Base-by-base conservation (phyloP, 2,113 vertebrate species). In the Lophura nycthemera region DNA sequence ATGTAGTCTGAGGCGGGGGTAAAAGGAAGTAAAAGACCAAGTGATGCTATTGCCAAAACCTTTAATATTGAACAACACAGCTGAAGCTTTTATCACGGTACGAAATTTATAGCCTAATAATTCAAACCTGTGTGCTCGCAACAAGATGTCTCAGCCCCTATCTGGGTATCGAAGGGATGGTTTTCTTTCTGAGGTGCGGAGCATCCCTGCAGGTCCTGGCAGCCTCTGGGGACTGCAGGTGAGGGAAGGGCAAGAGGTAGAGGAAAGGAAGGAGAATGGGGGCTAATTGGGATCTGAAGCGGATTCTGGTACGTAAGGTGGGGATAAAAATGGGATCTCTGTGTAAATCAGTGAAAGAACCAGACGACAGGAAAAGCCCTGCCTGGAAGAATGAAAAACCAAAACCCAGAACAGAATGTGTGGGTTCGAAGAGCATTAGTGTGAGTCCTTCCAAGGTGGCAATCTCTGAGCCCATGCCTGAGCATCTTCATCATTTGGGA, bases 11-110 rank as follows among this genome's bases (percentile, higher is more conserved):
- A 86, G 56, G 72, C 4, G 16, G 67, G 56, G 93, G 83, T 61
- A 69, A 90, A 72, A 96, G 90, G 90, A 95, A 95, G 70, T 95
- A 17, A 95, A 87, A 94, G 71, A 36, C 4, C 56, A 45, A 93
- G 76, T 25, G 65, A 54, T 69, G 48, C 47, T 84, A 48, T 92
- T 95, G 93, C 88, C 83, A 95, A 91, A 91, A 90, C 8, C 65
- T 95, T 94, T 72, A 92, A 89, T 94, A 95, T 95, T 91, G 94
- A 92, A 95, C 95, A 93, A 94, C 77, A 54, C 86, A 88, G 73
- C 90, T 90, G 90, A 95, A 94, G 80, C 76, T 93, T 94, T 96
- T 96, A 95, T 96, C 96, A 90, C 57, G 69, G 90, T 86, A 96
- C 52, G 83, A 96, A 96, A 86, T 96, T 96, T 96, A 96, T 77